A percentile compares a stretch with the other conserved stretches of the same genome.
Evolutionary conservation across 2,797 vertebrate genomes (phyloP).

Genomic region (Hydrophis major): DNA sequence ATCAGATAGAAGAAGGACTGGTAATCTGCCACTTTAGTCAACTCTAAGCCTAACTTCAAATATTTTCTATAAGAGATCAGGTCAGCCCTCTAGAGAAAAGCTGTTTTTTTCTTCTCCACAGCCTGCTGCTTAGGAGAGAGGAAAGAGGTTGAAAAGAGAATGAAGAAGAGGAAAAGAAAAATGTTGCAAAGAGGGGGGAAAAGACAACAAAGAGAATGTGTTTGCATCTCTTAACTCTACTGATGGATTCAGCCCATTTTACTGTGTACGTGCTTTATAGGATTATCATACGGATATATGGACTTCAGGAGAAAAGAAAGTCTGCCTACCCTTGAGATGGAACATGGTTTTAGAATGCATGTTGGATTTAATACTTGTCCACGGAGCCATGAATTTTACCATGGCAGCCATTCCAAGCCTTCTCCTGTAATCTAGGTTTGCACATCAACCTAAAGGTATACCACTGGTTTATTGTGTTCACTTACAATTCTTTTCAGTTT

Average conservation of each 20-base stretch:
- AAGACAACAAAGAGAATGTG: neutral
- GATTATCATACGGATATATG: neutral
- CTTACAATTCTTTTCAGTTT: neutral
- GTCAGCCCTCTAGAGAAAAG: neutral
- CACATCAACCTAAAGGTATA: neutral
- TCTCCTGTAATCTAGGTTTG: neutral
- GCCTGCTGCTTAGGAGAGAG: neutral
- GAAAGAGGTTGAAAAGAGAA: neutral
- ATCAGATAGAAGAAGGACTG: neutral
- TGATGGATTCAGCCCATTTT: neutral
- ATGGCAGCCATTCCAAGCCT: neutral
- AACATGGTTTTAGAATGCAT: neutral
- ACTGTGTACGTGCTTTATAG: neutral
- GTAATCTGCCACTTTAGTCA: neutral
- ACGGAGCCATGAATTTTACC: neutral
- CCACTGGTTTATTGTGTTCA: neutral
- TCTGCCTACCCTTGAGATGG: neutral
- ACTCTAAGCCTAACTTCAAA: neutral
- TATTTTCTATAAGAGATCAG: neutral
- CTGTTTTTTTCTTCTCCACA: neutral
- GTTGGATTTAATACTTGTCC: neutral
- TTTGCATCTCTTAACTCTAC: neutral
- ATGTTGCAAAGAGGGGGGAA: neutral
- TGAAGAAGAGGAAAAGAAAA: neutral
- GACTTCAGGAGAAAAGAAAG: neutral